phyloP scores from a whole-genome alignment of 2,113 vertebrate species.

The Chloropsis cyanopogon region DNA sequence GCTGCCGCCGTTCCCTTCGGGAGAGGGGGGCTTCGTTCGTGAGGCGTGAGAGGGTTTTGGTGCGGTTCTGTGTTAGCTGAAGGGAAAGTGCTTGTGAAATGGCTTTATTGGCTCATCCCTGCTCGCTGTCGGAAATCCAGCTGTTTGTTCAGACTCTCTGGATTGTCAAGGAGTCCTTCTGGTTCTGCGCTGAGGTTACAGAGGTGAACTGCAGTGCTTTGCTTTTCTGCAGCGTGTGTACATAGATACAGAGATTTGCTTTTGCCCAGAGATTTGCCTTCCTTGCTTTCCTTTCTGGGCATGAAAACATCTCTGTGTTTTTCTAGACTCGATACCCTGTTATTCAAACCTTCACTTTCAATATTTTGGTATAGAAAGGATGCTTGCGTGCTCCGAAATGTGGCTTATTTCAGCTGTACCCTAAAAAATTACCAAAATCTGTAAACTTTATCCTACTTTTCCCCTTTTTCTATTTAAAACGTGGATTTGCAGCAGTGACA shows the following conservation, averaged over 20 bases:
- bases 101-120: not conserved
- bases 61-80: not conserved
- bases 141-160: not conserved
- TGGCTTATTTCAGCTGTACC: not conserved
- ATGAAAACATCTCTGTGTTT: rapidly evolving
- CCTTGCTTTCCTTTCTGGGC: not conserved
- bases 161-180: not conserved
- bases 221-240: not conserved
- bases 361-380: not conserved
- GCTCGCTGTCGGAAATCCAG: not conserved
- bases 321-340: not conserved
- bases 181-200: not conserved
- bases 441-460: not conserved
- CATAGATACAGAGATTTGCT: too few relatives aligned
- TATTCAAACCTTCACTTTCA: not conserved
- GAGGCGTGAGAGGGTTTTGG: rapidly evolving
- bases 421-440: not conserved
- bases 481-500: not conserved
- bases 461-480: not conserved
- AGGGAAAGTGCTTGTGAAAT: not conserved
- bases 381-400: rapidly evolving
- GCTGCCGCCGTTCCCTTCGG: not conserved
- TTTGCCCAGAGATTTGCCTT: not conserved
- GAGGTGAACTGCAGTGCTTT: not conserved
- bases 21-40: rapidly evolving